Evolutionary conservation across 2,888 invertebrate species (phyloP).

Genomic region (Leptopilina myrica): DNA sequence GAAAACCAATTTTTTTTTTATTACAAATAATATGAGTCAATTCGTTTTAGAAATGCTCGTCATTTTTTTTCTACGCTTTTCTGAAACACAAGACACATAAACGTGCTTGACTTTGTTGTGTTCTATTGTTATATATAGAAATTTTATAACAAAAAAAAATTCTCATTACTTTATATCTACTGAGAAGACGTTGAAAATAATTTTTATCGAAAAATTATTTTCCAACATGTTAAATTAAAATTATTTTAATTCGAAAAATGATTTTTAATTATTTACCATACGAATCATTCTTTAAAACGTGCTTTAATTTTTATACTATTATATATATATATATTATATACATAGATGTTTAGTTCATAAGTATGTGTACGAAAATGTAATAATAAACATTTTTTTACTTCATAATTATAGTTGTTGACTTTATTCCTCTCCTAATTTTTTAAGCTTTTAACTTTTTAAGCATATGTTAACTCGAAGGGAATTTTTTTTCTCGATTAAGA

Average conservation of each 20-base stretch:
- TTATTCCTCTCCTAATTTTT: not conserved
- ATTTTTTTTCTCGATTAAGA: too few species aligned
- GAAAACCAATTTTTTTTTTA: not conserved
- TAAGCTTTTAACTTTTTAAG: too few species aligned
- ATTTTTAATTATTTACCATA: not conserved
- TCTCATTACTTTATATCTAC: not conserved
- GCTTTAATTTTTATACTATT: slow-evolving; percentile 33
- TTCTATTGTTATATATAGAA: not conserved
- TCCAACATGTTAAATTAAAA: not conserved
- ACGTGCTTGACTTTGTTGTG: not conserved
- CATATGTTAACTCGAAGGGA: too few species aligned
- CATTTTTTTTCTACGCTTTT: not conserved
- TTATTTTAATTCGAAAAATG: not conserved
- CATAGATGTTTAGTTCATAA: slow-evolving; percentile 1
- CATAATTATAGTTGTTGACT: not conserved
- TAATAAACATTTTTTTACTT: slow-evolving; percentile 1
- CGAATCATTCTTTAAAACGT: slow-evolving; percentile 2
- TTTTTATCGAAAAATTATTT: too few species aligned
- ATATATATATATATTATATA: not conserved
- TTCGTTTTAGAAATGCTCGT: slow-evolving; percentile 23
- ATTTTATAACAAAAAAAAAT: not conserved
- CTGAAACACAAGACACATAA: not conserved
- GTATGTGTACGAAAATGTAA: not conserved
- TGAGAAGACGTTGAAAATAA: not conserved
- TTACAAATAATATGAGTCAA: not conserved